phyloP scores from a whole-genome alignment of 64 coral and sea anemone species.

The Astreopora myriophthalma region DNA sequence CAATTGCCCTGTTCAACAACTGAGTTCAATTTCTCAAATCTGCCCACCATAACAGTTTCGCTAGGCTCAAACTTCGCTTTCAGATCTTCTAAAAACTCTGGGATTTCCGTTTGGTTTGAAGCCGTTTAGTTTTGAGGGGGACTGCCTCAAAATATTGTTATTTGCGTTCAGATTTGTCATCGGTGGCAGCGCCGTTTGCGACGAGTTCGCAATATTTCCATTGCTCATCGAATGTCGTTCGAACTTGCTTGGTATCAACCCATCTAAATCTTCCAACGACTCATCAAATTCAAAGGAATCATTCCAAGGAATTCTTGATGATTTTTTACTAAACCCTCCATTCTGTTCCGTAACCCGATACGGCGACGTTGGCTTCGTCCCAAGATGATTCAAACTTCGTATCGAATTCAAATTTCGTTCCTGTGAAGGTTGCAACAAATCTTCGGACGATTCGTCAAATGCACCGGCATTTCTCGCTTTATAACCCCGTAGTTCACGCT shows the following conservation, averaged over 20 bases:
- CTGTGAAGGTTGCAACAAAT: not conserved
- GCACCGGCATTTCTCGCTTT: slow-evolving; percentile 19
- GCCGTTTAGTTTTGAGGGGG: not conserved
- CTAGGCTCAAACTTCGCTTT: slow-evolving; percentile 5
- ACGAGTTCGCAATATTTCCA: not conserved
- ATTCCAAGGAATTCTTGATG: not conserved
- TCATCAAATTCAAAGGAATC: not conserved
- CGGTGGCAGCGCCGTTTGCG: not conserved
- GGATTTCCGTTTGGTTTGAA: not conserved
- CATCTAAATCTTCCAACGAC: not conserved
- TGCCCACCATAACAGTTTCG: too few relatives aligned
- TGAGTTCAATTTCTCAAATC: too few relatives aligned
- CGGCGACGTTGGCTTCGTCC: not conserved
- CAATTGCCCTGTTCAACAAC: not conserved
- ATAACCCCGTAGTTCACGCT: slow-evolving; percentile 40
- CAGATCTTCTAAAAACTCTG: not conserved
- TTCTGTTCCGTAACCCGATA: not conserved
- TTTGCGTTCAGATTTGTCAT: not conserved
- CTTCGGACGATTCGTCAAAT: not conserved
- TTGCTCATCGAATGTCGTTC: not conserved
- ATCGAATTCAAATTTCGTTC: not conserved
- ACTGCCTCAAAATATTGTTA: not conserved
- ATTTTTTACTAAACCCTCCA: not conserved
- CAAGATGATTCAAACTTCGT: not conserved
- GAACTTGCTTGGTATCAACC: not conserved